Base-by-base conservation (phyloP, 1,140 invertebrate species). In the Caerostris darwini region DNA sequence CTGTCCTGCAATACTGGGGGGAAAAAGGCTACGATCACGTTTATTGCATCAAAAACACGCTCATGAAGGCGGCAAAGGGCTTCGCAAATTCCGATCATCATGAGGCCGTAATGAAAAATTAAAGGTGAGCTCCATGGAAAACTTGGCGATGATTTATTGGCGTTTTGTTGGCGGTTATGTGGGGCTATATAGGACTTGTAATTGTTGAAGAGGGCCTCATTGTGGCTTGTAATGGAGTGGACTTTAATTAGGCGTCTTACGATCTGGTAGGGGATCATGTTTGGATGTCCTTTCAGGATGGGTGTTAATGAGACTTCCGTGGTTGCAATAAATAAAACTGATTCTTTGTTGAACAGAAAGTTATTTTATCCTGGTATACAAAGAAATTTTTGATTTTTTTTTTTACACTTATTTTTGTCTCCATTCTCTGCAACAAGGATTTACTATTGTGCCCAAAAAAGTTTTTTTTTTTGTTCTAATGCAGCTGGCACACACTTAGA, bases 1-100 rank as follows among this genome's bases (percentile, higher is more conserved):
- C 57, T 50, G 53, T 81, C 56, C 57, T 50, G 53, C 59, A 19
- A 54, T 81, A 50, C 56, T 64, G 64, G 59, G 6, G 12, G 86
- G 50, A 53, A 89, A 61, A 58, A 19, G 7, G n/a, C 17, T 19
- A 6, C 4, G 61, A 93, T 93, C 92, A 93, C 92, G 92, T 93
- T 93, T 93, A 93, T 93, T 93, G 56, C 92, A 93, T 93, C 92
- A 93, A 93, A 87, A 93, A 93, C 92, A 93, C 59, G 83, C 53
- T 87, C 54, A 53, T 61, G 34, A 34, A 93, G 92, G 92, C 92
- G 92, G 82, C 59, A 53, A 53, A 67, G 12, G 6, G 10, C 71
- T 64, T 67, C 58, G 77, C 67, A 92, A 92, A 93, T 87, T 93
- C 61, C 56, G 54, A 71, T 87, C 92, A 93, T 93, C 92, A 92